Evolutionary conservation across 2,113 vertebrate species (phyloP).

Genomic region (Loxodonta africana): DNA sequence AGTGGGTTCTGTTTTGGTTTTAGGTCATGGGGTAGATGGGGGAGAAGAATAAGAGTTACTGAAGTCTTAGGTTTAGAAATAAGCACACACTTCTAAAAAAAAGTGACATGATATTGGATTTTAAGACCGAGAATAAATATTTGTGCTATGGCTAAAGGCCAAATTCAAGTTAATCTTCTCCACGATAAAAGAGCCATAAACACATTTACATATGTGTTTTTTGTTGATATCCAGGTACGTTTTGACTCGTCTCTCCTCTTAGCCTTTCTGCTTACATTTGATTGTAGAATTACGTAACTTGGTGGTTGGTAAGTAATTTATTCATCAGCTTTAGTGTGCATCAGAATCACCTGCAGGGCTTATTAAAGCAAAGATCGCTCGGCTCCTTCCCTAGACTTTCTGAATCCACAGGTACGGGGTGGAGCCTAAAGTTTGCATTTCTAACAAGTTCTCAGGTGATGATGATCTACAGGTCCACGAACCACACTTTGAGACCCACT

Average conservation of each 20-base stretch:
- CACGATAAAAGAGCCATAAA: neutral
- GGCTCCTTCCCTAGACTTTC: fast-evolving
- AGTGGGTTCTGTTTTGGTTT: too few species aligned
- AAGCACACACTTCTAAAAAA: neutral
- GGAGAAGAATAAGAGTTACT: neutral
- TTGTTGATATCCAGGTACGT: neutral
- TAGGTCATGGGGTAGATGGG: neutral
- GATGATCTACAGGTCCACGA: neutral
- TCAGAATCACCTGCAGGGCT: neutral
- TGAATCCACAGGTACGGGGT: neutral
- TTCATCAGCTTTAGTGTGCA: neutral
- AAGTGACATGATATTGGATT: neutral
- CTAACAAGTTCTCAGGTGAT: neutral
- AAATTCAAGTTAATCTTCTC: neutral
- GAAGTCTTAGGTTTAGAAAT: too few species aligned
- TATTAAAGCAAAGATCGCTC: neutral
- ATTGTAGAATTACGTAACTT: constrained; percentile 1
- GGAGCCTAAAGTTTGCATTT: neutral
- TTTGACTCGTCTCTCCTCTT: neutral
- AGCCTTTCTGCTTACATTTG: neutral
- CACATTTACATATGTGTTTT: neutral
- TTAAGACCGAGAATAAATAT: neutral
- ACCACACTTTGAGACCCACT: neutral
- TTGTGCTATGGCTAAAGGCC: neutral
- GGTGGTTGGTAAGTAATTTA: neutral